phyloP scores from a whole-genome alignment of 2,113 vertebrate species.

The Notothenia rossii region DNA sequence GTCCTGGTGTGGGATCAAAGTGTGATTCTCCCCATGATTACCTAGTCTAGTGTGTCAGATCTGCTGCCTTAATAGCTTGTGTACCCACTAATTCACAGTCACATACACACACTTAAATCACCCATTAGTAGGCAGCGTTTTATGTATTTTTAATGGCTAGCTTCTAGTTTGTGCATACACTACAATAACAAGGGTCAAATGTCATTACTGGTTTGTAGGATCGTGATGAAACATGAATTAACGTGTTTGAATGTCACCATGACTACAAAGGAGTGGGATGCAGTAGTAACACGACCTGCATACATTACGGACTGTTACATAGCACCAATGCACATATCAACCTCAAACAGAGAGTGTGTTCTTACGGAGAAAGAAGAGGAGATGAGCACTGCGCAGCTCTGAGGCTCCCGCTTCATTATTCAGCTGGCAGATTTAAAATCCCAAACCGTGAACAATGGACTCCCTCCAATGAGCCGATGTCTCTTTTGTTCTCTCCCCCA shows the following conservation, averaged over 20 bases:
- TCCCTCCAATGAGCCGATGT: slow-evolving; percentile 52
- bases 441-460: slow-evolving; percentile 53
- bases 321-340: slow-evolving; percentile 6
- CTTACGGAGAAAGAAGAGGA: slow-evolving; percentile 21
- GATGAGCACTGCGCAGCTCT: slow-evolving; percentile 28
- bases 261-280: background rate
- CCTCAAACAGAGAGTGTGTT: background rate
- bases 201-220: slow-evolving; percentile 4
- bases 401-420: slow-evolving; percentile 58
- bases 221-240: slow-evolving; percentile 9
- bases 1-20: slow-evolving; percentile 40
- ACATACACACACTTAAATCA: slow-evolving; percentile 4
- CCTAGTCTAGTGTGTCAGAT: slow-evolving; percentile 7
- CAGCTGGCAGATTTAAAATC: slow-evolving; percentile 58
- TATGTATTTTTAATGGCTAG: slow-evolving; percentile 47
- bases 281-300: background rate
- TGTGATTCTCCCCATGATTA: slow-evolving; percentile 5
- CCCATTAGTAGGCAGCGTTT: slow-evolving; percentile 34
- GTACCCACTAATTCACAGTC: slow-evolving; percentile 9
- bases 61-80: slow-evolving; percentile 28
- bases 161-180: background rate
- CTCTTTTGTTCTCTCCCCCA: slow-evolving; percentile 60
- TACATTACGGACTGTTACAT: background rate
- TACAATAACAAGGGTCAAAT: slow-evolving; percentile 25
- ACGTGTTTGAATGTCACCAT: background rate